A percentile compares a stretch with the other conserved stretches of the same genome.
phyloP scores from a whole-genome alignment of 1,140 invertebrate genomes.

The Fopius arisanus region DNA sequence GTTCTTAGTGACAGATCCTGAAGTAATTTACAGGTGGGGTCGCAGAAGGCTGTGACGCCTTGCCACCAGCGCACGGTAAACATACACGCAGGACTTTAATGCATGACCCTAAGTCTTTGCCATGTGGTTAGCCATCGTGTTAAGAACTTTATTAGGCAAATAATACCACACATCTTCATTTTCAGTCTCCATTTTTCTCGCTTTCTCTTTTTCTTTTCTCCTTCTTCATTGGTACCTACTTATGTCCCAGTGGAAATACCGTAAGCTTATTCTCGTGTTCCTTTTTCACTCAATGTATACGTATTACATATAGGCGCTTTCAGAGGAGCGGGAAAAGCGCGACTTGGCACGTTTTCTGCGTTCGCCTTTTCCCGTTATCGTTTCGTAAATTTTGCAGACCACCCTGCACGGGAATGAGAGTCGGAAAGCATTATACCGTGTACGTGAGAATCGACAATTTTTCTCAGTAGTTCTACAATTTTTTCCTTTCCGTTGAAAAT shows the following conservation, averaged over 20 bases:
- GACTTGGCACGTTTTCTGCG: conserved; percentile 17
- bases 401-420: conserved; percentile 12
- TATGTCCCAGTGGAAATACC: conserved; percentile 61
- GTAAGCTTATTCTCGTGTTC: conserved; percentile 41
- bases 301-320: conserved; percentile 4
- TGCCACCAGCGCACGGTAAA: conserved; percentile 60
- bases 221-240: conserved; percentile 52
- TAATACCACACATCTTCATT: conserved; percentile 23
- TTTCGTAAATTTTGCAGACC: conserved; percentile 28
- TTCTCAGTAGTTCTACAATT: neutral
- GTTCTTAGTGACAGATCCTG: conserved; percentile 65
- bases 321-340: neutral
- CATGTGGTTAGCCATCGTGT: conserved; percentile 48
- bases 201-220: conserved; percentile 34
- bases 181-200: neutral
- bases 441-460: conserved; percentile 12
- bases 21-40: conserved; percentile 61
- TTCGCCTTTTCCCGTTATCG: conserved; percentile 17
- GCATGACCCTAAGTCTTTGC: conserved; percentile 27
- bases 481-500: neutral
- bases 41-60: conserved; percentile 53
- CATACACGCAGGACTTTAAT: conserved; percentile 43
- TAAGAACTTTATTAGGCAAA: conserved; percentile 59
- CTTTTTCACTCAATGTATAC: conserved; percentile 26
- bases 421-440: conserved; percentile 2